phyloP scores from a whole-genome alignment of 2,888 invertebrate species.

The Mycalesis mineus region DNA sequence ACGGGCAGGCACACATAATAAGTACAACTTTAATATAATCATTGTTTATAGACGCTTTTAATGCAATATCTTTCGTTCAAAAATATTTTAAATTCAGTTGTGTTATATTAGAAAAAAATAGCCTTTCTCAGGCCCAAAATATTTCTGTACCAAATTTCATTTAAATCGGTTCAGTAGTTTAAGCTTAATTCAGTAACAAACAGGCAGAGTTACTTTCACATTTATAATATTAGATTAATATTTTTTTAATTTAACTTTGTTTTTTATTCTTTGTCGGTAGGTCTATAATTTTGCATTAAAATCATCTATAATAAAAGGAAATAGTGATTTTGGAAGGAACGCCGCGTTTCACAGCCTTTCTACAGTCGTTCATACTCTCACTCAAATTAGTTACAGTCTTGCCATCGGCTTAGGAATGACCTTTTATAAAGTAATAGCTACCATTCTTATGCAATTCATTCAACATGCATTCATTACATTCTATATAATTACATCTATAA shows the following conservation, averaged over 20 bases:
- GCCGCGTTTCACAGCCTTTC: slow-evolving; percentile 72
- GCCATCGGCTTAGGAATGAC: slow-evolving; percentile 67
- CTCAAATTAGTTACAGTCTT: slow-evolving; percentile 57
- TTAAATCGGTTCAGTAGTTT: no score
- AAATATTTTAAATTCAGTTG: no score
- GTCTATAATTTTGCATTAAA: slow-evolving; percentile 5
- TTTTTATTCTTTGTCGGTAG: no score
- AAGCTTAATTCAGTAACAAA: no score
- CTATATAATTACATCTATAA: slow-evolving; percentile 9
- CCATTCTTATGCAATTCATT: slow-evolving; percentile 27
- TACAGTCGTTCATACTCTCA: slow-evolving; percentile 70
- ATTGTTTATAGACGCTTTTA: neutral
- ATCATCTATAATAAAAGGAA: neutral
- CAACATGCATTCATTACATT: slow-evolving; percentile 7
- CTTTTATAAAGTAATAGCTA: slow-evolving; percentile 43
- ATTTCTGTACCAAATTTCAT: no score
- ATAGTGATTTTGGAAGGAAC: slow-evolving; percentile 39
- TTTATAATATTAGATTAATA: no score
- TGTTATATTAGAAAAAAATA: no score
- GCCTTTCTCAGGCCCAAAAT: no score
- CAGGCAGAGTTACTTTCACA: no score
- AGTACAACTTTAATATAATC: neutral
- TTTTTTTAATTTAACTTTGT: no score
- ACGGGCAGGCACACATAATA: neutral
- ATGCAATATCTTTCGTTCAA: neutral